phyloP scores from a whole-genome alignment of 2,888 invertebrate genomes.

The Drosophila borealis region DNA sequence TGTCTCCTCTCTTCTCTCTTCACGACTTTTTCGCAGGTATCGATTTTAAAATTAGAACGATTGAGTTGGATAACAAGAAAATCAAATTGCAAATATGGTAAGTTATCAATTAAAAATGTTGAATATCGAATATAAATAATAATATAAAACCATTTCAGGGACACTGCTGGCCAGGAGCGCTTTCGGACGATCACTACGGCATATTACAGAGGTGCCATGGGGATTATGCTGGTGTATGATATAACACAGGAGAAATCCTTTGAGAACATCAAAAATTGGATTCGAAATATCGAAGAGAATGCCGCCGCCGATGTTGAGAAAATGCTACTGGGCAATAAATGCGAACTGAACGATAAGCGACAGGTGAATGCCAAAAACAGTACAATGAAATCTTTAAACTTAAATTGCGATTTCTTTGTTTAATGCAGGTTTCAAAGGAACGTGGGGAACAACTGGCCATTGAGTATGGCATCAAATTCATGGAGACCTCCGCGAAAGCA shows the following conservation, averaged over 20 bases:
- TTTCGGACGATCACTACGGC: slow-evolving; percentile 99
- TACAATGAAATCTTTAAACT: background rate
- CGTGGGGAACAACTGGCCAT: slow-evolving; percentile 98
- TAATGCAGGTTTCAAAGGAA: slow-evolving; percentile 93
- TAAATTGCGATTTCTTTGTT: background rate
- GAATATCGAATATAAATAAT: background rate
- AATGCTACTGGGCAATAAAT: slow-evolving; percentile 99
- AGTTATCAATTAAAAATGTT: slow-evolving; percentile 81
- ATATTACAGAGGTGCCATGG: slow-evolving; percentile 99
- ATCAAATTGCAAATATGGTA: slow-evolving; percentile 99
- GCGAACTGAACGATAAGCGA: slow-evolving; percentile 98
- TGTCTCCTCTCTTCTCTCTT: slow-evolving; percentile 31
- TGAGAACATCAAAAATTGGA: slow-evolving; percentile 99
- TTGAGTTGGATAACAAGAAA: slow-evolving; percentile 99
- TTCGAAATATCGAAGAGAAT: slow-evolving; percentile 99
- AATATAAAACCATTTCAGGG: slow-evolving; percentile 87
- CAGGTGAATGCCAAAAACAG: slow-evolving; percentile 87
- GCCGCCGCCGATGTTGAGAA: slow-evolving; percentile 99
- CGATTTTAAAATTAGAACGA: slow-evolving; percentile 99
- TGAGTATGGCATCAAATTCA: slow-evolving; percentile 99
- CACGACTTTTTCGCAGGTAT: slow-evolving; percentile 90
- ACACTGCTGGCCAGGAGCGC: slow-evolving; percentile 99
- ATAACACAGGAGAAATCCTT: slow-evolving; percentile 99
- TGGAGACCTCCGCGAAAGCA: slow-evolving; percentile 99
- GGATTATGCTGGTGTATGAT: slow-evolving; percentile 99